Evolutionary conservation across 2,888 invertebrate genomes (phyloP).

Genomic region (Carpatolechia fugitivella): DNA sequence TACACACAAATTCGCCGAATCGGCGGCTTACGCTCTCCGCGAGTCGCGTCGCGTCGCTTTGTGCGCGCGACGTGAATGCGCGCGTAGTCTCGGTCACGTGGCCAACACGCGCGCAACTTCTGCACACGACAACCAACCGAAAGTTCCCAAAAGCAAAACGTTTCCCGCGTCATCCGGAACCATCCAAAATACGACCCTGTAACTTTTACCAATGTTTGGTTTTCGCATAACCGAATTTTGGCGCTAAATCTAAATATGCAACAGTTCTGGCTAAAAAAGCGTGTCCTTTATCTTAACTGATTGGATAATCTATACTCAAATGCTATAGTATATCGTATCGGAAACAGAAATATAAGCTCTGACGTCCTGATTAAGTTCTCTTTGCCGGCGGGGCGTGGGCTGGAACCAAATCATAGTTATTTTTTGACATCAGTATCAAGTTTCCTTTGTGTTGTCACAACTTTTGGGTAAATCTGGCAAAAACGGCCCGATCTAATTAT

Average conservation of each 20-base stretch:
- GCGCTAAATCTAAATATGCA: conserved; percentile 40
- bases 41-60: conserved; percentile 47
- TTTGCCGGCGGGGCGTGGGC: conserved; percentile 59
- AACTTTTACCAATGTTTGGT: conserved; percentile 37
- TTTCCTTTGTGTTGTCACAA: conserved; percentile 56
- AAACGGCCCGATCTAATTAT: conserved; percentile 69
- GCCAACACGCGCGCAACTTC: conserved; percentile 61
- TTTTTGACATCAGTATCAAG: conserved; percentile 64
- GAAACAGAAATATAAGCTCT: conserved; percentile 74
- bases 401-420: conserved; percentile 72
- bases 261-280: conserved; percentile 58
- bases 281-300: conserved; percentile 79
- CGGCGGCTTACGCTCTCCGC: conserved; percentile 67
- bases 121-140: conserved; percentile 64
- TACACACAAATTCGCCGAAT: conserved; percentile 61
- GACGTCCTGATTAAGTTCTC: conserved; percentile 72
- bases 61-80: conserved; percentile 70
- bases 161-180: conserved; percentile 25
- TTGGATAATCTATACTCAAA: conserved; percentile 79
- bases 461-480: conserved; percentile 69
- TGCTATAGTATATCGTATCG: conserved; percentile 74
- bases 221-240: conserved; percentile 40
- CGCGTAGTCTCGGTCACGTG: conserved; percentile 74
- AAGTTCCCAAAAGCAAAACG: conserved; percentile 35
- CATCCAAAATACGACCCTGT: conserved; percentile 40